phyloP scores from a whole-genome alignment of 2,113 vertebrate species.

The Ramphastos sulfuratus region DNA sequence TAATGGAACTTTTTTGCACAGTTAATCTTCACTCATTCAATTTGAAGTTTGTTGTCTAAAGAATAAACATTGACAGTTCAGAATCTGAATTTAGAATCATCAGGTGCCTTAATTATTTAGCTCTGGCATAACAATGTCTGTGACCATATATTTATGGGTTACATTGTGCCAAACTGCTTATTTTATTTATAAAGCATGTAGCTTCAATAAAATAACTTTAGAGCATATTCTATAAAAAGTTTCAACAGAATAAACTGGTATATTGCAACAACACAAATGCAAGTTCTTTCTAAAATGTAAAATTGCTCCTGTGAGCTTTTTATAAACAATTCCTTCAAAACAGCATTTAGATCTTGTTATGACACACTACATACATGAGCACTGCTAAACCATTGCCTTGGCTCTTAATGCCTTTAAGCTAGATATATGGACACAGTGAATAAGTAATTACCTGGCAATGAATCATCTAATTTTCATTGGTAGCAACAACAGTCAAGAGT shows the following conservation, averaged over 20 bases:
- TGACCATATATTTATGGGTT: neutral
- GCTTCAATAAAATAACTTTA: neutral
- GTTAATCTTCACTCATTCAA: neutral
- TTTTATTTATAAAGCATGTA: neutral
- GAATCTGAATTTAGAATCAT: neutral
- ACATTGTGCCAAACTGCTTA: neutral
- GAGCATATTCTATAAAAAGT: neutral
- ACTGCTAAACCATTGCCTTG: neutral
- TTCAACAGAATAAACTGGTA: neutral
- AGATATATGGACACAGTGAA: neutral
- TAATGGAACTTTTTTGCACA: neutral
- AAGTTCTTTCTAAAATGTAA: neutral
- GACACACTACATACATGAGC: no score
- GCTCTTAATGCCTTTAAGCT: neutral
- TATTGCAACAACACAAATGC: neutral
- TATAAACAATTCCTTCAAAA: neutral
- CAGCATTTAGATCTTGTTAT: neutral
- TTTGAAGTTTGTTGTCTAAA: neutral
- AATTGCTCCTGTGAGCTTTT: neutral
- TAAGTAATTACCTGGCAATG: neutral
- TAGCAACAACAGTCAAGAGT: slow-evolving; percentile 16
- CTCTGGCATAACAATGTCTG: neutral
- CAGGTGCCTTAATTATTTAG: neutral
- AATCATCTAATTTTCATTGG: slow-evolving; percentile 8
- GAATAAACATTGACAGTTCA: neutral